Evolutionary conservation across 2,888 invertebrate species (phyloP), one percentile per base, ranked within the genome.

Genomic region (Chamaedrilus cognettii): DNA sequence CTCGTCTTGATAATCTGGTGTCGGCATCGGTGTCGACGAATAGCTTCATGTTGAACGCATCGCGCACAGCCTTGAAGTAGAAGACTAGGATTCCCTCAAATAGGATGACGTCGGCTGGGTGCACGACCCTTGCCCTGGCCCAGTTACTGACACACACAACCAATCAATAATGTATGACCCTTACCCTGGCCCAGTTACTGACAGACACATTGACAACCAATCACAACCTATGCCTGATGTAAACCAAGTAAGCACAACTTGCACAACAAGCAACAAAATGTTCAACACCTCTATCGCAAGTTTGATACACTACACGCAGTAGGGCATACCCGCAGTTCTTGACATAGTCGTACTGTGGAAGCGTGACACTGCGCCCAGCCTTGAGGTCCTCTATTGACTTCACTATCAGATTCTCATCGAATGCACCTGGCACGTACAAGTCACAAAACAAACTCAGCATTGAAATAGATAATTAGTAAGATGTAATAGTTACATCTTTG

Each of bases 11-110:
- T 30, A 99, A 87, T 79, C 99, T 88, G 0, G 96, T 99, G 83
- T 99, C 99, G 0, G 99, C 96, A 86, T 99, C 98, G 0, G 97
- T 97, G 82, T 99, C 99, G 2, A 99, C 98, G 86, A 99, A 99
- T 50, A 99, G 87, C 85, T 99, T 99, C 96, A 99, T 97, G 85
- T 98, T 94, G 86, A 98, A 99, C 68, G 97, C 86, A 69, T 96
- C 92, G 62, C 97, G 87, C 70, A 99, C 91, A 82, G 94, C 92
- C 0, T 94, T 93, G 84, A 96, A 96, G 86, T 98, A 98, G 86
- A 99, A 99, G 49, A 96, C 94, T 66, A 99, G 88, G 83, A 99
- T 99, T 28, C 99, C 99, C 85, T 99, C 99, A 77, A 97, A 93
- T 5, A 98, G 87, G 11, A 98, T 95, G 67, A 99, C 98, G 84